Percentiles rank a stretch among this genome's conserved stretches.
Evolutionary conservation across 2,113 vertebrate genomes (phyloP).

Genomic region (Pungitius pungitius): DNA sequence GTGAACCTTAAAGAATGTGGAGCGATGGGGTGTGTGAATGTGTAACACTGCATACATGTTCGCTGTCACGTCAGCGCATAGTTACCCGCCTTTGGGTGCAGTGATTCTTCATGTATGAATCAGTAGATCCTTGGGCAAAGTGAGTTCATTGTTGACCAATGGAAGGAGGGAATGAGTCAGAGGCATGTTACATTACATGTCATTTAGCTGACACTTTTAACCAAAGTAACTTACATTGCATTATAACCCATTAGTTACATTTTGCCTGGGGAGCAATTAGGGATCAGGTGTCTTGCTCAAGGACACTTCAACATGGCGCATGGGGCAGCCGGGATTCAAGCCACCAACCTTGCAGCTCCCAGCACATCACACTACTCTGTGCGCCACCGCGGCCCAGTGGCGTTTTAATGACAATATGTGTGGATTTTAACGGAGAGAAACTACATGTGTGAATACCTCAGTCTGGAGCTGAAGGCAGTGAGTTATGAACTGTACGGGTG

Average conservation of each 20-base stretch:
- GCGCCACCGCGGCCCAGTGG: too few species aligned
- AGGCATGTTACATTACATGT: too few species aligned
- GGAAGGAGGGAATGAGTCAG: not conserved
- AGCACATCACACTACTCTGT: too few species aligned
- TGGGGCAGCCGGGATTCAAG: too few species aligned
- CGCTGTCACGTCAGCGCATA: conserved; percentile 30
- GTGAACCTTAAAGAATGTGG: not conserved
- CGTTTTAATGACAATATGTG: not conserved
- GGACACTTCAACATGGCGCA: too few species aligned
- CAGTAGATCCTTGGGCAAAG: conserved; percentile 8
- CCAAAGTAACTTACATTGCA: too few species aligned
- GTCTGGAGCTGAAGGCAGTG: conserved; percentile 3
- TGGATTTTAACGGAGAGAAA: not conserved
- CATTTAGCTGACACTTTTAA: too few species aligned
- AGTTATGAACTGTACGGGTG: conserved; percentile 14
- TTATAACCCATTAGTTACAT: too few species aligned
- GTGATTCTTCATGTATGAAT: conserved; percentile 6
- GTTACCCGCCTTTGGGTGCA: not conserved
- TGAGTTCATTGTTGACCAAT: conserved; percentile 32
- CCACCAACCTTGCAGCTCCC: too few species aligned
- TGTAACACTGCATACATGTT: not conserved
- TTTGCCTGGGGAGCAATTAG: too few species aligned
- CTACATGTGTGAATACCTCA: conserved; percentile 10
- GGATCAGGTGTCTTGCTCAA: too few species aligned
- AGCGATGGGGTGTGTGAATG: not conserved